Evolutionary conservation across 2,888 invertebrate genomes (phyloP).

Genomic region (Tipula confusa): DNA sequence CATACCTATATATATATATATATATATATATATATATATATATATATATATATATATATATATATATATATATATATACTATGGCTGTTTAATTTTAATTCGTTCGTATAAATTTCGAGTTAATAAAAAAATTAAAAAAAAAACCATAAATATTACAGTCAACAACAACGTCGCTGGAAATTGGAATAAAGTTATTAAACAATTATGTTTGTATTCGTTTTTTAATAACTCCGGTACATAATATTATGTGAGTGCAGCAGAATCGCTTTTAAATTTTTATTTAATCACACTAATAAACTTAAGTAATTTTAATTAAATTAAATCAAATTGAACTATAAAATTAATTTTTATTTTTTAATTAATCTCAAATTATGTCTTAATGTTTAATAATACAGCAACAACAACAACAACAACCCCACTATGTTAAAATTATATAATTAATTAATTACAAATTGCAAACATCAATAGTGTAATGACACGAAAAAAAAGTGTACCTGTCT

Average conservation of each 20-base stretch:
- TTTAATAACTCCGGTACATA: not conserved
- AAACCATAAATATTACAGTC: too few relatives aligned
- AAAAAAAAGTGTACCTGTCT: too few relatives aligned
- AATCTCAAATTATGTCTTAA: not conserved
- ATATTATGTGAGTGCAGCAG: not conserved
- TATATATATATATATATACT: too few relatives aligned
- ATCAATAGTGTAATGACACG: not conserved
- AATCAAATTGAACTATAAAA: not conserved
- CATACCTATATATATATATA: too few relatives aligned
- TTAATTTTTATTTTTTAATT: not conserved
- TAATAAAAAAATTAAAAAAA: too few relatives aligned
- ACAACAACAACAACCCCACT: not conserved
- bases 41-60: too few relatives aligned
- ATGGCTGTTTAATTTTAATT: not conserved
- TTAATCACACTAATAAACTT: not conserved
- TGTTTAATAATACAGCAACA: too few relatives aligned
- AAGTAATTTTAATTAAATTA: not conserved
- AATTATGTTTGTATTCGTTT: not conserved
- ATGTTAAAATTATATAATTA: not conserved
- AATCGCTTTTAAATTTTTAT: not conserved
- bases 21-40: too few relatives aligned
- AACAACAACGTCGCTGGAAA: not conserved
- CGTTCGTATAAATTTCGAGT: not conserved
- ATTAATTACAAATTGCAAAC: not conserved
- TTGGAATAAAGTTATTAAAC: conserved; percentile 5